Percentiles rank a stretch among this genome's conserved stretches.
These are phyloP conservation scores for Eutrigla gurnardus DNA, from an alignment of 2,797 vertebrate species.

Conservation along the genomic window DNA sequence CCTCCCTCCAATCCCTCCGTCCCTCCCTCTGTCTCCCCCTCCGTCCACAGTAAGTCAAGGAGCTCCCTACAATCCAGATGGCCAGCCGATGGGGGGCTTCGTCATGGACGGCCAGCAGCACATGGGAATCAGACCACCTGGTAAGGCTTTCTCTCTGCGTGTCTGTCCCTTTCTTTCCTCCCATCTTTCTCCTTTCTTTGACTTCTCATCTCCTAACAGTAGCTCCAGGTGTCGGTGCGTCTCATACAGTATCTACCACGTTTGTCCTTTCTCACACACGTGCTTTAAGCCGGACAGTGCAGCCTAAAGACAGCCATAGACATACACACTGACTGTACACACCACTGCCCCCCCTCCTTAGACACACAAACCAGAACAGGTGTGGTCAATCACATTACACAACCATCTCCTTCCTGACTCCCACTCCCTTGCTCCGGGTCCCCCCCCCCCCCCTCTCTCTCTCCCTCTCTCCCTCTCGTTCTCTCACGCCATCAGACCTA, in stretches of 20 bases:
- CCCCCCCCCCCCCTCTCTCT: constrained; percentile 55
- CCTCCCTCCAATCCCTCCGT: constrained; percentile 71
- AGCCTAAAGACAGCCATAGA: constrained; percentile 27
- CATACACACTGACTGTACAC: constrained; percentile 10
- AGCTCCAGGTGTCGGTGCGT: not conserved
- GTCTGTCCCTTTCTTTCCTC: constrained; percentile 67
- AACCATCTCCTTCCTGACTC: constrained; percentile 80
- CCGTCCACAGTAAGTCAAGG: constrained; percentile 98
- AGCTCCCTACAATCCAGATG: constrained; percentile 98
- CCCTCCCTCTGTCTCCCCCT: constrained; percentile 67
- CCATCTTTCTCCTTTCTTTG: constrained; percentile 26
- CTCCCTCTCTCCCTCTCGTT: constrained; percentile 58
- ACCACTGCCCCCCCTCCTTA: constrained; percentile 21
- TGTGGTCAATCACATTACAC: constrained; percentile 82
- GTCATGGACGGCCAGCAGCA: constrained; percentile 99
- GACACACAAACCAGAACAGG: constrained; percentile 79
- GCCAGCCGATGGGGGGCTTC: constrained; percentile 99
- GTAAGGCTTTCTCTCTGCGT: constrained; percentile 85
- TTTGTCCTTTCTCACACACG: constrained; percentile 35
- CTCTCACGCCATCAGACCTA: constrained; percentile 77
- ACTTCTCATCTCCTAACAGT: constrained; percentile 2
- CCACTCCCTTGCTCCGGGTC: constrained; percentile 41
- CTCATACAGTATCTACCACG: constrained; percentile 2
- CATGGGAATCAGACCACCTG: constrained; percentile 99
- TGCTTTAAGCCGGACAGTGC: no score